phyloP scores from a whole-genome alignment of 2,797 vertebrate genomes.

The Arrhamphus sclerolepis region DNA sequence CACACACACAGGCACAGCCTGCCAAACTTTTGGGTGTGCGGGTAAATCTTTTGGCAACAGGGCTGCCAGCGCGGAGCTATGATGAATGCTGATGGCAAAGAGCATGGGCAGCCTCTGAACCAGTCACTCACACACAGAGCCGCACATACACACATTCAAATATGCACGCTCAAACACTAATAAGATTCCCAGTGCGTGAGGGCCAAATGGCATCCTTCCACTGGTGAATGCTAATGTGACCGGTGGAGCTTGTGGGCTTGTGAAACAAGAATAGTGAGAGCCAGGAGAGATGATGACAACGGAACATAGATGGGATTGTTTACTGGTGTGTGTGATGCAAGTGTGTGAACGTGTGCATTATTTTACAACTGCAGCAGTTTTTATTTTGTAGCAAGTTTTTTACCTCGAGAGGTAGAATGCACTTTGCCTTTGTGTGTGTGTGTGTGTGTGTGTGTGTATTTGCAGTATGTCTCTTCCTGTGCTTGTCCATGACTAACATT shows the following conservation, averaged over 20 bases:
- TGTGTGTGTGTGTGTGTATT: background rate
- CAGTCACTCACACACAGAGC: slow-evolving; percentile 48
- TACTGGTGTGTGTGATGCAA: slow-evolving; percentile 55
- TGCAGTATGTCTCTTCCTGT: too few species aligned
- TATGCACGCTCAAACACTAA: slow-evolving; percentile 59
- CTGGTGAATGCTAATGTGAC: slow-evolving; percentile 78
- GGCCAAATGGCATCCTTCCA: slow-evolving; percentile 77
- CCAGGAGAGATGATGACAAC: slow-evolving; percentile 70
- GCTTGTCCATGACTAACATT: too few species aligned
- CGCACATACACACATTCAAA: slow-evolving; percentile 36
- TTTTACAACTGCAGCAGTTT: slow-evolving; percentile 51
- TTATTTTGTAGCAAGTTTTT: slow-evolving; percentile 12
- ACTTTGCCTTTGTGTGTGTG: slow-evolving; percentile 7
- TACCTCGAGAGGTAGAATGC: too few species aligned
- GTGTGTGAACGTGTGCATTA: slow-evolving; percentile 50
- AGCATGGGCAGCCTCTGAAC: slow-evolving; percentile 68
- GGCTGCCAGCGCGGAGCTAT: slow-evolving; percentile 69
- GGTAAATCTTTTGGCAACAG: slow-evolving; percentile 77
- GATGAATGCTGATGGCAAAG: slow-evolving; percentile 81
- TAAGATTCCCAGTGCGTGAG: slow-evolving; percentile 71
- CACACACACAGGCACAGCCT: slow-evolving; percentile 30
- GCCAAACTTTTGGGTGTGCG: slow-evolving; percentile 72
- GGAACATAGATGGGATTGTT: slow-evolving; percentile 69
- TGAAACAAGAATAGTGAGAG: slow-evolving; percentile 66
- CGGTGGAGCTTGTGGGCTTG: slow-evolving; percentile 70